A percentile compares a stretch with the other conserved stretches of the same genome.
phyloP scores from a whole-genome alignment of 2,797 vertebrate genomes.

The Aselliscus stoliczkanus region DNA sequence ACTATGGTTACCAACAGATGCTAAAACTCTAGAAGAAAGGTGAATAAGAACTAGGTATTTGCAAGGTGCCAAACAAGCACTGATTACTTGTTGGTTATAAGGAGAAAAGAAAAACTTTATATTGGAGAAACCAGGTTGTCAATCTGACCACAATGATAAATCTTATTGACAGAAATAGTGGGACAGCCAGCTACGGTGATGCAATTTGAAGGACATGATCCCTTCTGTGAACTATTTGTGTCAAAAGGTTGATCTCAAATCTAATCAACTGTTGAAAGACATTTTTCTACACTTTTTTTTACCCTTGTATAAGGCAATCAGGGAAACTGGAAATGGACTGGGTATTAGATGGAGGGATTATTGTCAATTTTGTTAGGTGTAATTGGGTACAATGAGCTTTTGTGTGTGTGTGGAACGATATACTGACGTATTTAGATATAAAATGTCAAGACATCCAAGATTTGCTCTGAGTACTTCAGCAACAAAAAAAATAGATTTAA shows the following conservation, averaged over 20 bases:
- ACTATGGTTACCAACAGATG: not conserved
- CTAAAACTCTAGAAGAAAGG: not conserved
- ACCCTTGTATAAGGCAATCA: not conserved
- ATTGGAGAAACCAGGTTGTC: not conserved
- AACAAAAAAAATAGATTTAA: not conserved
- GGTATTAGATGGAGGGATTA: not conserved
- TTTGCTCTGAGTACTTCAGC: slow-evolving; percentile 7
- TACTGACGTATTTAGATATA: not conserved
- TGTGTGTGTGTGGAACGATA: not conserved
- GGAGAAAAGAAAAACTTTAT: not conserved
- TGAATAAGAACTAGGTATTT: not conserved
- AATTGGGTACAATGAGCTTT: not conserved
- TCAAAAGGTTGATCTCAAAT: not conserved
- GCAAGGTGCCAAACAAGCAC: not conserved
- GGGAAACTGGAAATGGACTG: not conserved
- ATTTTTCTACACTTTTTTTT: too few species aligned
- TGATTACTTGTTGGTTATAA: not conserved
- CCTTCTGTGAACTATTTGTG: not conserved
- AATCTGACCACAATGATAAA: not conserved
- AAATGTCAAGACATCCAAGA: not conserved
- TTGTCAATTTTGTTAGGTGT: not conserved
- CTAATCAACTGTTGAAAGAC: not conserved
- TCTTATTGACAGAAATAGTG: not conserved
- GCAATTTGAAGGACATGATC: not conserved
- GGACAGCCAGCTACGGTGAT: not conserved